A percentile compares a stretch with the other conserved stretches of the same genome.
Conservation (phyloP, 2,888 invertebrate genomes). For the Coelogynopora nodosa region DNA sequence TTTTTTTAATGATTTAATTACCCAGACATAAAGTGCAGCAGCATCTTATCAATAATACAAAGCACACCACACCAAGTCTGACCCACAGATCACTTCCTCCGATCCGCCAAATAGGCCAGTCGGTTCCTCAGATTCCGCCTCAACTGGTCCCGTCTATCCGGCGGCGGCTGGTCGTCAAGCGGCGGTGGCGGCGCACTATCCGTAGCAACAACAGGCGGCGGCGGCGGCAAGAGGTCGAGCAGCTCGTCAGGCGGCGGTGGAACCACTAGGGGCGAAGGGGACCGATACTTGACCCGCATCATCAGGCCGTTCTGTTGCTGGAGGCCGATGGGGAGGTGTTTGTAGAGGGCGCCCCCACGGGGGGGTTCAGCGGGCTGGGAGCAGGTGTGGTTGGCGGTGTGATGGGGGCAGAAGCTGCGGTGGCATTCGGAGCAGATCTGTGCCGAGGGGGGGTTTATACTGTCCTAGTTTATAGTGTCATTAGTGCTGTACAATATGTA, state of each 20-base stretch:
- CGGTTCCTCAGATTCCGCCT: neutral
- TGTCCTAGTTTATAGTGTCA: too few relatives aligned
- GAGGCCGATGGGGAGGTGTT: neutral
- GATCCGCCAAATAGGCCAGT: neutral
- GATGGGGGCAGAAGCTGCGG: conserved; percentile 16
- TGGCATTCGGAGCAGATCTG: neutral
- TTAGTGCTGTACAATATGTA: too few relatives aligned
- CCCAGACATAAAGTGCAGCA: too few relatives aligned
- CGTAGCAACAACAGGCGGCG: neutral
- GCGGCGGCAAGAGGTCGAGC: neutral
- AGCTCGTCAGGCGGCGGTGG: neutral
- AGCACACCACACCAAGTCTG: too few relatives aligned
- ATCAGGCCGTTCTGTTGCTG: neutral
- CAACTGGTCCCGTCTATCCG: neutral
- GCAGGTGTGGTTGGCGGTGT: conserved; percentile 20
- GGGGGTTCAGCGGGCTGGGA: neutral
- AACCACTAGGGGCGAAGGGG: neutral
- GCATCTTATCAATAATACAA: too few relatives aligned
- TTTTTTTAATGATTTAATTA: too few relatives aligned
- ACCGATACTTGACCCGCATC: neutral
- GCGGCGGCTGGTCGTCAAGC: neutral
- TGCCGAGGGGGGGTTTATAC: neutral
- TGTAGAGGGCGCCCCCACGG: conserved; percentile 2
- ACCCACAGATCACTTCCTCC: conserved; percentile 4
- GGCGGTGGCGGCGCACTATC: neutral